These are phyloP conservation scores for Theristicus caerulescens DNA, from an alignment of 2,113 vertebrate genomes.

Conservation along the genomic window DNA sequence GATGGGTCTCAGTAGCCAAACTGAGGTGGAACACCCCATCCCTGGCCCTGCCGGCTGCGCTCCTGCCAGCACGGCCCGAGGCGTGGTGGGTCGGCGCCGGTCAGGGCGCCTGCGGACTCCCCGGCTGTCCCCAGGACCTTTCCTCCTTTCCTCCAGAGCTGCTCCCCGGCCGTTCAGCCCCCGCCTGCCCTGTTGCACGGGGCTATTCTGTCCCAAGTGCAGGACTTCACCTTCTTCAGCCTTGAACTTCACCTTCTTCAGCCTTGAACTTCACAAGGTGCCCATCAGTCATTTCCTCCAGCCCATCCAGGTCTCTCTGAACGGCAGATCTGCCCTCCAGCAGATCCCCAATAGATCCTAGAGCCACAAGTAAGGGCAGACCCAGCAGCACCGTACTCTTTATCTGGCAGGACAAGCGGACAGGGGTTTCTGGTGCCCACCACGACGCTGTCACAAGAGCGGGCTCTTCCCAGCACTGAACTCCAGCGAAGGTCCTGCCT, in stretches of 20 bases:
- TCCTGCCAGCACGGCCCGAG: background rate
- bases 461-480: background rate
- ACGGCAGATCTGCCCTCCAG: background rate
- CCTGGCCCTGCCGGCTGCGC: too few species aligned
- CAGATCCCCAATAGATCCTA: too few species aligned
- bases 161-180: background rate
- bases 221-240: background rate
- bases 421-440: background rate
- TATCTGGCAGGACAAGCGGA: accelerated
- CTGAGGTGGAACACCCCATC: too few species aligned
- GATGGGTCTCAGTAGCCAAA: background rate
- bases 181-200: background rate
- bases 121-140: too few species aligned
- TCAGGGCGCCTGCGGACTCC: background rate
- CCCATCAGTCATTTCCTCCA: background rate
- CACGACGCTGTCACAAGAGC: too few species aligned
- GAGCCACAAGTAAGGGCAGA: too few species aligned
- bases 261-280: background rate
- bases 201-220: background rate
- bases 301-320: background rate
- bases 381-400: background rate
- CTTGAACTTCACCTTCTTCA: background rate
- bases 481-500: background rate
- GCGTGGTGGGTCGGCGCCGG: accelerated
- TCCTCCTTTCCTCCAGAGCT: background rate